Conservation (phyloP, 2,113 vertebrate species). For the Anser cygnoides region DNA sequence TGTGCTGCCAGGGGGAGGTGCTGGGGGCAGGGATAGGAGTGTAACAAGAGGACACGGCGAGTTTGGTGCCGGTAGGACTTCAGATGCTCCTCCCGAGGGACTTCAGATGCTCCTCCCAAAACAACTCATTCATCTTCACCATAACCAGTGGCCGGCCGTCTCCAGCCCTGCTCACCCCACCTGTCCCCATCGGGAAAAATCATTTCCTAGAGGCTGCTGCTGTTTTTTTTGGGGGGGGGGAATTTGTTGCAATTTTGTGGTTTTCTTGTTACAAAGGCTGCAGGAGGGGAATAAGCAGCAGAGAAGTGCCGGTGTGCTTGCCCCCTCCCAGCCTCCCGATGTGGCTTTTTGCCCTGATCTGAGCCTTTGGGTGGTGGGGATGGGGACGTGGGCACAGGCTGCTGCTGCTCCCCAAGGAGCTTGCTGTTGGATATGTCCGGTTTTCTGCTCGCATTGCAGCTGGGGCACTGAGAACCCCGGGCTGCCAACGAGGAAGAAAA, state of each 20-base stretch:
- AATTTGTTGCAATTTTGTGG: neutral
- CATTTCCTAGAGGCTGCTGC: neutral
- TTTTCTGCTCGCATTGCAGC: neutral
- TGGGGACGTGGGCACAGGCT: neutral
- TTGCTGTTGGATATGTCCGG: neutral
- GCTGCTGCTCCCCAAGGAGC: neutral
- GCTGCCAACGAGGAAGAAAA: neutral
- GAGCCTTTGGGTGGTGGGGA: neutral
- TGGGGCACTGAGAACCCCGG: neutral
- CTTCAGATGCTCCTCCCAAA: slow-evolving; percentile 23
- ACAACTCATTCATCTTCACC: slow-evolving; percentile 37
- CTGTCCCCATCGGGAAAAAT: neutral
- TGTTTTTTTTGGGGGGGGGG: neutral
- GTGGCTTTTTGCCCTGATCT: accelerated
- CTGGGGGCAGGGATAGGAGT: neutral
- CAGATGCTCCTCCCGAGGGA: neutral
- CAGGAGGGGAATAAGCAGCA: neutral
- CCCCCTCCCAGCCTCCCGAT: accelerated
- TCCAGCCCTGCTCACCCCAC: neutral
- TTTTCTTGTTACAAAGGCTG: neutral
- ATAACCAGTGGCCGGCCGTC: slow-evolving; percentile 40
- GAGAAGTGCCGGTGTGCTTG: neutral
- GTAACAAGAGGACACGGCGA: neutral
- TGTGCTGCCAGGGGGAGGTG: neutral
- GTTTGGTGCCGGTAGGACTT: slow-evolving; percentile 13